Evolutionary conservation across 2,888 invertebrate species (phyloP), one percentile per base, ranked within the genome.

Genomic region (Drosophila mimetica): DNA sequence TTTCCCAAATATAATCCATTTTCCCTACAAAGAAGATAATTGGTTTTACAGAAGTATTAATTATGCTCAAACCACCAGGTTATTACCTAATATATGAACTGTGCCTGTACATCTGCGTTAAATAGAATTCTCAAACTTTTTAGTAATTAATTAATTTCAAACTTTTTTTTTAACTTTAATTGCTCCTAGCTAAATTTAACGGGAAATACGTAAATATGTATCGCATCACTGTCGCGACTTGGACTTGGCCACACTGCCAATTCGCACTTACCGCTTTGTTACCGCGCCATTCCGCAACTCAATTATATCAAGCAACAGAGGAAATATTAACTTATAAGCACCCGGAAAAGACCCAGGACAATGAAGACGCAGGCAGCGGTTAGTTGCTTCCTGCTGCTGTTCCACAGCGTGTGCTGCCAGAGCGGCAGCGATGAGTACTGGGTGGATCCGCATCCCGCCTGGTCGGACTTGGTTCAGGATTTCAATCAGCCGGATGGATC

Each of bases 321-420:
- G 61, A 8, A 2, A 37, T 61, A 30, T 32, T 39, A 32, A 60
- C 30, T 8, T 7, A 6, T 0, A 11, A 0, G 6, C 14, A 11
- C 14, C 32, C 11, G 20, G 4, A n/a, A 32, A 5, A 37, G 8
- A 25, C 4, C 18, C 8, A 18, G 16, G 22, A 44, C 16, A 51
- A 82, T 82, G 87, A 76, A 71, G 5, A 20, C 57, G 20, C 69
- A 44, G 41, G 69, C 67, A 34, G 44, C 81, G 51, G 11, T 73
- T 4, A 67, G 69, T 65, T 85, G 50, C 32, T 20, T 81, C 13
- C 30, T 82, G 20, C 20, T 86, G 9, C 39, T 81, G 51, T 51
- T 78, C 4, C 75, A 76, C 13, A 71, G 57, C 34, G 75, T 81
- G 7, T 85, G 65, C 41, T 84, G 82, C 48, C 54, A 66, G n/a